Evolutionary conservation across 2,797 vertebrate genomes (phyloP), one percentile per base, ranked within the genome.

Genomic region (Acipenser oxyrinchus): DNA sequence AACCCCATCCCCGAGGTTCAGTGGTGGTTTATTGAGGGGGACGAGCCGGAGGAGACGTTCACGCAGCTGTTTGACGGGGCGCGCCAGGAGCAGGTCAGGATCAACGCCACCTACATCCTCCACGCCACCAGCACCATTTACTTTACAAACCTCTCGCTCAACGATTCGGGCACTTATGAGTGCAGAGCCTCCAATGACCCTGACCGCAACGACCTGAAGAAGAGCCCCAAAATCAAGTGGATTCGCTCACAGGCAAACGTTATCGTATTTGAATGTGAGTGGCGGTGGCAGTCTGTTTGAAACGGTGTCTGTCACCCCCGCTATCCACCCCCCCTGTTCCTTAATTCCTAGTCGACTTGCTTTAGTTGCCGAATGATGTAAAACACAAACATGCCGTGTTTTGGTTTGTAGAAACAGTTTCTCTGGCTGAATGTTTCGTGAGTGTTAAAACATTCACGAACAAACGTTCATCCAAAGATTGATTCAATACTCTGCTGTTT

Each of bases 231-330:
- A 90, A 86, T 96, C 91, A 96, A 95, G 91, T 97, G 95, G 95
- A 95, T 97, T 88, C 93, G 91, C 76, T 93, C 96, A 58, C 96
- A 97, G 84, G 95, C 95, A 4, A 96, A 94, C 74, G 72, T 98
- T 87, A 88, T 96, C 86, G 92, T 96, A 83, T 86, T 94, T 61
- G 90, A 96, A 94, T 79, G 95, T 98, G 95, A 98, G 96, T 98
- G 89, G 82, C 75, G 75, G 78, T 66, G 72, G 74, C 76, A 66
- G 66, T 70, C 67, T 37, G 51, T 74, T 49, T 71, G 49, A 61
- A 50, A 48, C 49, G n/a, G 60, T 37, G 23, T 37, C 23, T 2
- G 23, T 53, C 7, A 10, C 7, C 55, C 6, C 55, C 55, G 2
- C 23, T 37, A 37, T 37, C 23, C 23, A 37, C 23, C 23, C 23